A percentile compares a stretch with the other conserved stretches of the same genome.
Conservation (phyloP, 2,797 vertebrate species). For the Smutsia gigantea region DNA sequence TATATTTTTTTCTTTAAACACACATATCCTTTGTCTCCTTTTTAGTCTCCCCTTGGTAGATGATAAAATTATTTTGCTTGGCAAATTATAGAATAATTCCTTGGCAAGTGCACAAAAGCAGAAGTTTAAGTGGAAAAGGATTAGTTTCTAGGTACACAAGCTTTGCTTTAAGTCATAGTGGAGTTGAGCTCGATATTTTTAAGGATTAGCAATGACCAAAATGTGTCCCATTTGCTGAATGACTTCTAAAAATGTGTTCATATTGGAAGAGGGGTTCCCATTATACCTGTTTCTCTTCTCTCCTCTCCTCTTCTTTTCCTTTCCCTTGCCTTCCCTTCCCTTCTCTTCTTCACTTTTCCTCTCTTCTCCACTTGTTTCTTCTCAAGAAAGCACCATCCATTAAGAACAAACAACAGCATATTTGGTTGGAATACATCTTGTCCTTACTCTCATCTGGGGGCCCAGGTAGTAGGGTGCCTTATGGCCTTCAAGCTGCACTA, state of each 20-base stretch:
- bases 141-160: background rate
- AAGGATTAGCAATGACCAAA: constrained; percentile 18
- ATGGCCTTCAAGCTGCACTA: background rate
- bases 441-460: background rate
- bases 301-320: no score
- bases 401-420: background rate
- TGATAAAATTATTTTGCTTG: constrained; percentile 62
- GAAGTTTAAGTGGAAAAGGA: constrained; percentile 45
- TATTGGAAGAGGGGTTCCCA: background rate
- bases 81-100: constrained; percentile 26
- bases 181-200: constrained; percentile 26
- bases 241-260: background rate
- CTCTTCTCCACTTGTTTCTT: background rate
- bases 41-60: constrained; percentile 12
- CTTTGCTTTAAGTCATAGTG: background rate
- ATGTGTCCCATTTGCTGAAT: background rate
- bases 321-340: accelerated
- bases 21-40: background rate
- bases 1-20: background rate
- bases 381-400: background rate
- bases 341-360: background rate
- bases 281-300: background rate
- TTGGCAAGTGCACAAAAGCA: constrained; percentile 38
- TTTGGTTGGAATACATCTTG: background rate
- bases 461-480: background rate